Evolutionary conservation across 2,888 invertebrate genomes (phyloP).

Genomic region (Pristionchus japonicus): DNA sequence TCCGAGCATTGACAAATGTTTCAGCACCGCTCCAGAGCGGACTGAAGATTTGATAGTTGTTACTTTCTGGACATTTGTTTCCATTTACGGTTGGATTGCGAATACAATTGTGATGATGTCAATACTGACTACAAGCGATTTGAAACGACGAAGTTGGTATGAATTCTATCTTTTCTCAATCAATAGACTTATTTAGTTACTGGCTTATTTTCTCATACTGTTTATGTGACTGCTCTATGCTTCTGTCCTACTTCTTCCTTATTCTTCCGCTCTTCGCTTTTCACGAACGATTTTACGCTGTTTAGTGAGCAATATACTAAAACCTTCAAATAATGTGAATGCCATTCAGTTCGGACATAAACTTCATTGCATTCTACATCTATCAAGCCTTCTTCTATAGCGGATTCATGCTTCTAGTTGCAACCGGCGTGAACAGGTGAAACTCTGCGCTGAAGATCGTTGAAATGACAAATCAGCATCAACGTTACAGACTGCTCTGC

Average conservation of each 20-base stretch:
- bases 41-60: not conserved
- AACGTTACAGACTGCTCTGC: not conserved
- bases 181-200: not conserved
- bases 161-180: not conserved
- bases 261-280: not conserved
- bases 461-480: not conserved
- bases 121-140: not conserved
- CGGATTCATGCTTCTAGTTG: not conserved
- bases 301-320: not conserved
- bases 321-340: not conserved
- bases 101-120: not conserved
- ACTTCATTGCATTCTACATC: not conserved
- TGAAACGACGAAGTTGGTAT: not conserved
- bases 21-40: not conserved
- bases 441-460: not conserved
- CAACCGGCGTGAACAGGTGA: not conserved
- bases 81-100: not conserved
- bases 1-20: too few relatives aligned
- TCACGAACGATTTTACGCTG: not conserved
- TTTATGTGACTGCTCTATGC: not conserved
- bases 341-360: not conserved
- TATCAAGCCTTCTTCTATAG: not conserved
- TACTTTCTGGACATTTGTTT: not conserved
- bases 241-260: not conserved
- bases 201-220: not conserved